A percentile compares a stretch with the other conserved stretches of the same genome.
Conservation (phyloP, 2,797 vertebrate species). For the Microctenopoma stevenorrisi region DNA sequence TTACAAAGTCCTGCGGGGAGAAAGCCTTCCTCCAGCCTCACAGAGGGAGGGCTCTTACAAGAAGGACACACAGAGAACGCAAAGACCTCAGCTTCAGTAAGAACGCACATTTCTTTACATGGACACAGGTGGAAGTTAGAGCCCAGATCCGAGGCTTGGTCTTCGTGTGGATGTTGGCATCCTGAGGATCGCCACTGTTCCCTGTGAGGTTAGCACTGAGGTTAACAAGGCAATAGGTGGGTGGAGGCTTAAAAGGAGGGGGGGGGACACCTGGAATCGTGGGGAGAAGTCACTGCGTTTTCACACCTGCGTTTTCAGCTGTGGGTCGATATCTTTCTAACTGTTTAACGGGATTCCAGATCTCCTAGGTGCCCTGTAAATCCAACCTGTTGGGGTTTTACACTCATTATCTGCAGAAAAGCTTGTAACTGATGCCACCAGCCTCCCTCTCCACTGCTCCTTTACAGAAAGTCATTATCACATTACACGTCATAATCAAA, state of each 20-base stretch:
- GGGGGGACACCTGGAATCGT: conserved; percentile 36
- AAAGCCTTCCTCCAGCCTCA: conserved; percentile 65
- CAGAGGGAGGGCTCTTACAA: conserved; percentile 57
- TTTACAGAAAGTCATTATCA: conserved; percentile 64
- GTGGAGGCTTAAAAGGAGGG: conserved; percentile 39
- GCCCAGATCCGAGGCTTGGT: conserved; percentile 24
- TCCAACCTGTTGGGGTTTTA: conserved; percentile 6
- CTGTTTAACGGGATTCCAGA: conserved; percentile 22
- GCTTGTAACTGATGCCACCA: conserved; percentile 24
- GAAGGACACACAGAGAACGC: conserved; percentile 41
- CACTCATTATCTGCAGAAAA: conserved; percentile 25
- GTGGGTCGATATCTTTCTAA: not conserved
- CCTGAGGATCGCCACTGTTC: conserved; percentile 43
- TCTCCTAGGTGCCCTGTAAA: conserved; percentile 1
- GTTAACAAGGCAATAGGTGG: conserved; percentile 62
- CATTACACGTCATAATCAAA: conserved; percentile 71
- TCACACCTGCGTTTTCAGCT: not conserved
- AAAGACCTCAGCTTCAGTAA: conserved; percentile 50
- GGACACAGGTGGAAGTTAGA: conserved; percentile 18
- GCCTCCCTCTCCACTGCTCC: conserved; percentile 35
- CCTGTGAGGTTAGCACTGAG: conserved; percentile 54
- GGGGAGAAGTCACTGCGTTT: not conserved
- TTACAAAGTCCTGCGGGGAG: conserved; percentile 79
- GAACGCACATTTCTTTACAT: conserved; percentile 26
- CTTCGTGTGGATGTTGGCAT: conserved; percentile 12